phyloP scores from a whole-genome alignment of 2,113 vertebrate species.

The Dipodomys stephensi region DNA sequence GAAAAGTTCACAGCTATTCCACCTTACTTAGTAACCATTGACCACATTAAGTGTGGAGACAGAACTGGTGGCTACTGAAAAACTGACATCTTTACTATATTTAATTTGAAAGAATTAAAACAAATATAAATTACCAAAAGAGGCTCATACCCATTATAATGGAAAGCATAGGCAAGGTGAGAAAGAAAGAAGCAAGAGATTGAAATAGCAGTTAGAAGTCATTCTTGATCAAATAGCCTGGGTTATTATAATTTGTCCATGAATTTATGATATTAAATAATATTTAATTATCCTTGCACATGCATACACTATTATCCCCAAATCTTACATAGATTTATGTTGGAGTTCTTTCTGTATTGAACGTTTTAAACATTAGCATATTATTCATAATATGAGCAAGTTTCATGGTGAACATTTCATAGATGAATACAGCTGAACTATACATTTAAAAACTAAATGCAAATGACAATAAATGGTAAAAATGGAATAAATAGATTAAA shows the following conservation, averaged over 20 bases:
- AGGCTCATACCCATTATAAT: neutral
- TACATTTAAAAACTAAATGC: neutral
- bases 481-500: neutral
- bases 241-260: neutral
- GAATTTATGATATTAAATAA: neutral
- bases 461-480: neutral
- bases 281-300: neutral
- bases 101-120: slow-evolving; percentile 31
- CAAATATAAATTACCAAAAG: neutral
- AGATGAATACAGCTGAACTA: neutral
- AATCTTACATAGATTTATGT: neutral
- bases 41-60: neutral
- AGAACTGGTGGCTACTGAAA: neutral
- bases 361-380: too few species aligned
- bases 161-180: neutral
- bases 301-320: neutral
- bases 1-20: neutral
- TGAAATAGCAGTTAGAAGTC: neutral
- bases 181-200: neutral
- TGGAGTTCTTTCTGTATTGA: neutral
- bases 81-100: neutral
- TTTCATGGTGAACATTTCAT: too few species aligned
- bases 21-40: neutral
- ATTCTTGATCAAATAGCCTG: neutral
- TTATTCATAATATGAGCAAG: too few species aligned